Evolutionary conservation across 2,113 vertebrate species (phyloP).

Genomic region (Zootoca vivipara): DNA sequence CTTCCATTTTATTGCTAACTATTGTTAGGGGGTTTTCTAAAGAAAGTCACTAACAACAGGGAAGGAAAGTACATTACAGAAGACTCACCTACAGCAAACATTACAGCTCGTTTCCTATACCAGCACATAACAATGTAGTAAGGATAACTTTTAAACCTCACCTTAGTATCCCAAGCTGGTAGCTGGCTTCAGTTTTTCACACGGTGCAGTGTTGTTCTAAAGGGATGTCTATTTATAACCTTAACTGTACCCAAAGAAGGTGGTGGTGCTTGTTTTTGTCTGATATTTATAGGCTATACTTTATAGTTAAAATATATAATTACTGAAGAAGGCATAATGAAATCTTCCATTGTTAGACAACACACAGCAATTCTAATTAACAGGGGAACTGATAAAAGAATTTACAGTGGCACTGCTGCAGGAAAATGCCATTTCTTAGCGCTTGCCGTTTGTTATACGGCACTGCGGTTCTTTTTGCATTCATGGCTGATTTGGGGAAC

Average conservation of each 20-base stretch:
- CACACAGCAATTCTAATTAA: slow-evolving; percentile 70
- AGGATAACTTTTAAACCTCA: not conserved
- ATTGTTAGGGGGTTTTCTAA: not conserved
- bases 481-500: not conserved
- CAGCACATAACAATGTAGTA: not conserved
- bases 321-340: slow-evolving; percentile 66
- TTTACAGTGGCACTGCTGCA: slow-evolving; percentile 66
- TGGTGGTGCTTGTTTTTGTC: slow-evolving; percentile 20
- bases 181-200: slow-evolving; percentile 33
- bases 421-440: slow-evolving; percentile 60
- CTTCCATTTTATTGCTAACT: not conserved
- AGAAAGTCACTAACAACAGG: not conserved
- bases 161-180: not conserved
- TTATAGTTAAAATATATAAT: slow-evolving; percentile 68
- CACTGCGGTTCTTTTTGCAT: slow-evolving; percentile 46
- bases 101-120: not conserved
- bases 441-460: slow-evolving; percentile 66
- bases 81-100: not conserved
- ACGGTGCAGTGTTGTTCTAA: slow-evolving; percentile 44
- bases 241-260: slow-evolving; percentile 61
- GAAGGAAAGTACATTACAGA: not conserved
- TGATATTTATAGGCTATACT: slow-evolving; percentile 53
- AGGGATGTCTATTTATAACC: slow-evolving; percentile 35
- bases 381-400: slow-evolving; percentile 64
- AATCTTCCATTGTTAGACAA: slow-evolving; percentile 64